Evolutionary conservation across 2,888 invertebrate species (phyloP), one percentile per base, ranked within the genome.

Genomic region (Galeopsomyia nigrocyanea): DNA sequence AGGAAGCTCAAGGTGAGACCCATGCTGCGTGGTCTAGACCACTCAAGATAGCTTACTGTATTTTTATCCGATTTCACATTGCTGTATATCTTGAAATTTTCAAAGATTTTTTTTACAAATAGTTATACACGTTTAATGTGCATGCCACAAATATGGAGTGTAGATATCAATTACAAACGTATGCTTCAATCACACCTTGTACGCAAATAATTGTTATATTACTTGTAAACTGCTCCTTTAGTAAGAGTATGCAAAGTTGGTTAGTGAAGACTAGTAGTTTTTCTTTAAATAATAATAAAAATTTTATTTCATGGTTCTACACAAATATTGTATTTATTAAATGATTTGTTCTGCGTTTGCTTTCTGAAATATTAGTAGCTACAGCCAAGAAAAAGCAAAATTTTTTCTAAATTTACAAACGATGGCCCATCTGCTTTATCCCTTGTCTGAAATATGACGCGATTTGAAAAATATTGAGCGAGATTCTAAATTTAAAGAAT

Each of bases 1-100:
- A 86, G 85, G 87, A 84, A 87, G 87, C 86, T 87, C 87, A 88
- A 89, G 89, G 89, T 89, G 89, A 89, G 89, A 86, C 83, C 80
- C 82, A 80, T 83, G 82, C 83, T 82, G 83, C 82, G 84, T 83
- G 83, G 82, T 83, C 78, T 84, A 84, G 81, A 83, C 80, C 70
- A 72, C 72, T 83, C 81, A 84, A 83, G 80, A 77, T 83, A 85
- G 85, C 82, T 85, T 85, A 81, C 73, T 82, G 81, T 83, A 81
- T 82, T 79, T 65, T 64, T 69, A 67, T 71, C 81, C 78, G 79
- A 82, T 71, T 81, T 81, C 75, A 84, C 81, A 83, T 82, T 77
- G 82, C 81, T 84, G 81, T 81, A 82, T 83, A 76, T 80, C 77
- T 78, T 75, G 78, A 74, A 77, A 77, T 78, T 67, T 68, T 53